Base-by-base conservation (phyloP, 2,888 invertebrate genomes). In the Acanthosoma haemorrhoidale region DNA sequence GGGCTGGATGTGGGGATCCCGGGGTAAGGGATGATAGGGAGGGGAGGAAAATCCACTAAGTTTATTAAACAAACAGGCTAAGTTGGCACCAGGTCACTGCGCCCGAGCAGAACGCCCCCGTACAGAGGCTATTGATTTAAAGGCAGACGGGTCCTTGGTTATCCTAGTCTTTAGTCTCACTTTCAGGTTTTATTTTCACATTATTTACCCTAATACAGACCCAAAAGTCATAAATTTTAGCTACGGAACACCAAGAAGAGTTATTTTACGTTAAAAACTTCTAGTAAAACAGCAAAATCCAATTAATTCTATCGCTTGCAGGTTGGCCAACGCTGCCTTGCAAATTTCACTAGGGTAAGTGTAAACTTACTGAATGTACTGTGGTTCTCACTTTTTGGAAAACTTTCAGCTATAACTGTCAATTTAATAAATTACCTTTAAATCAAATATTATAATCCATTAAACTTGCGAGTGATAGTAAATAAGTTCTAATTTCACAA, bases 11-110 rank as follows among this genome's bases (percentile, higher is more conserved):
- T 60, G 60, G 60, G 25, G 29, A 32, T 18, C 60, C 60, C 34
- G 36, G 60, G 70, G 39, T 18, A 43, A 31, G 69, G 66, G 60
- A 58, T 11, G 38, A 64, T 25, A 61, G 69, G 16, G 69, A 66
- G 38, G 66, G 60, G n/a, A 41, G 67, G 67, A 2, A 36, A n/a
- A n/a, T 18, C 38, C 4, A 36, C 39, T 16, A 16, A 25, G 18
- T 34, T 15, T 68, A 41, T 41, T 31, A 41, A 68, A 68, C 67
- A 32, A 68, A 68, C 31, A 57, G 18, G 21, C 18, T 8, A 29
- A 4, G 59, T 39, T 57, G 58, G 58, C 32, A 58, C 32, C 25
- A 29, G 57, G 58, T 16, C 68, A 59, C 68, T 58, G 68, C 68
- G 68, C 68, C 58, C 57, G 36, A 21, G 68, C 58, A 57, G 34